Percentiles rank a stretch among this genome's conserved stretches.
phyloP scores from a whole-genome alignment of 2,113 vertebrate genomes.

The Nicator chloris region DNA sequence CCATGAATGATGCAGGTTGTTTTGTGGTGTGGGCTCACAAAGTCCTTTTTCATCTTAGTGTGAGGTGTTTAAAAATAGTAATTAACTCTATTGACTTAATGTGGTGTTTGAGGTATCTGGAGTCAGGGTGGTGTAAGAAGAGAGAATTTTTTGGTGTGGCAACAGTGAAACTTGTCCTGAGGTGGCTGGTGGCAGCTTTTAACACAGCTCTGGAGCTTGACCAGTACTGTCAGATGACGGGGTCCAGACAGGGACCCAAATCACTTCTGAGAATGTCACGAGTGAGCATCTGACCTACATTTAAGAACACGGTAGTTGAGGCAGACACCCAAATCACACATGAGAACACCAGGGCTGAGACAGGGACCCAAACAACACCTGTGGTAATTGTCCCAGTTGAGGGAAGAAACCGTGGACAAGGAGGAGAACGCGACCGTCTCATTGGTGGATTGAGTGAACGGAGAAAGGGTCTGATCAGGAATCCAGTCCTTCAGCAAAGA shows the following conservation, averaged over 20 bases:
- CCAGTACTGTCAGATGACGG: background rate
- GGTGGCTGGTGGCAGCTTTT: background rate
- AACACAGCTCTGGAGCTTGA: background rate
- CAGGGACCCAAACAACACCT: background rate
- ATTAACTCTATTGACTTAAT: background rate
- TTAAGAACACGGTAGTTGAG: background rate
- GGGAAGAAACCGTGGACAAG: background rate
- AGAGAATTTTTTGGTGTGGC: background rate
- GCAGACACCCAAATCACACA: background rate
- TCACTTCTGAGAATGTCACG: background rate
- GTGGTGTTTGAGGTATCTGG: background rate
- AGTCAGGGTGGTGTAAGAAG: background rate
- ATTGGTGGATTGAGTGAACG: background rate
- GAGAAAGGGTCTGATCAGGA: background rate
- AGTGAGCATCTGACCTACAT: background rate
- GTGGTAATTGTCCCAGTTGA: background rate
- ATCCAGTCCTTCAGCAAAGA: background rate
- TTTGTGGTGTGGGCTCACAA: background rate
- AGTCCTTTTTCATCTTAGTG: background rate
- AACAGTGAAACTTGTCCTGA: background rate
- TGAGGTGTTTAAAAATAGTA: background rate
- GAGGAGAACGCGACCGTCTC: background rate
- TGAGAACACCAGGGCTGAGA: background rate
- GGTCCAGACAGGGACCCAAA: background rate
- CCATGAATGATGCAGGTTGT: background rate